Evolutionary conservation across 64 coral and sea anemone genomes (phyloP).

Genomic region (Stichodactyla mertensii): DNA sequence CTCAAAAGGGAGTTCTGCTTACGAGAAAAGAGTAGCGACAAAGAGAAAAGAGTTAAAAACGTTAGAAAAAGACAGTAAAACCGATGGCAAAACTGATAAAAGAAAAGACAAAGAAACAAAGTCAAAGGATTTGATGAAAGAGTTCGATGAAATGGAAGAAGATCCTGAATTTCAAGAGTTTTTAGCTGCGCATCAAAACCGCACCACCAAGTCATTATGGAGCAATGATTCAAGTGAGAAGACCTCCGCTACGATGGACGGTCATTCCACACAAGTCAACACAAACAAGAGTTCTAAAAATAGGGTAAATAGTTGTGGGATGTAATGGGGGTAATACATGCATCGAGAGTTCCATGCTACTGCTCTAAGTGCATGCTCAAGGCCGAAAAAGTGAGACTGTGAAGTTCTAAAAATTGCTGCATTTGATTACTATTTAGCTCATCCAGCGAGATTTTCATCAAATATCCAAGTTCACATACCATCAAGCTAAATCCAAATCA

Average conservation of each 20-base stretch:
- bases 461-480: no score
- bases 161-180: constrained; percentile 86
- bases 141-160: constrained; percentile 49
- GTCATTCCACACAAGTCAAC: neutral
- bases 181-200: constrained; percentile 60
- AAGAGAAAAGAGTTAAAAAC: neutral
- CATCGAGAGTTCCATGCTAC: no score
- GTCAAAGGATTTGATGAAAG: neutral
- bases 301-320: neutral
- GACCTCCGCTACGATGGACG: neutral
- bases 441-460: no score
- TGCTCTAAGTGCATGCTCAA: no score
- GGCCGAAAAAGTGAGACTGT: no score
- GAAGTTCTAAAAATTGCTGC: no score
- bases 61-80: constrained; percentile 13
- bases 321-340: no score
- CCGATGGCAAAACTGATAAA: neutral
- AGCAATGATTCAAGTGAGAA: constrained; percentile 37
- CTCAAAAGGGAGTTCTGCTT: constrained; percentile 87
- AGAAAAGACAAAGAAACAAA: constrained; percentile 54
- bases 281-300: neutral
- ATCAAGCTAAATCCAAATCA: no score
- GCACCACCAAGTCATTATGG: constrained; percentile 48
- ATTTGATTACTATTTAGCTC: no score
- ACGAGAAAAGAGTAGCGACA: constrained; percentile 43